Evolutionary conservation across 2,113 vertebrate species (phyloP).

Genomic region (Marmota flaviventris): DNA sequence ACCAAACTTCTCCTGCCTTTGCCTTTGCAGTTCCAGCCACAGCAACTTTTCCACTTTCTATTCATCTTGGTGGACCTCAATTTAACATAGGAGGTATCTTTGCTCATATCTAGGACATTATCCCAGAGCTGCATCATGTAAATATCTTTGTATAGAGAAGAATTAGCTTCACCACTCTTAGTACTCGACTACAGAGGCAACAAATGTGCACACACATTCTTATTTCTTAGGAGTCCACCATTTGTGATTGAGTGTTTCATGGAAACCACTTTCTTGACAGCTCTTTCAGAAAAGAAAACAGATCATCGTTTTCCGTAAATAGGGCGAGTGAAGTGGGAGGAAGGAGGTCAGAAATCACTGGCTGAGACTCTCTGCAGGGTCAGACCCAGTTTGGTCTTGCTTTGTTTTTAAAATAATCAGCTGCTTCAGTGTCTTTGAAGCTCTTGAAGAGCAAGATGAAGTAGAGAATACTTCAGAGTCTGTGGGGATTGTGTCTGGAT

Average conservation of each 20-base stretch:
- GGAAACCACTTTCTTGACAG: slow-evolving; percentile 82
- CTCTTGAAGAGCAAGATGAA: slow-evolving; percentile 83
- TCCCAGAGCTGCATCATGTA: not conserved
- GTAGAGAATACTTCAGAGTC: slow-evolving; percentile 77
- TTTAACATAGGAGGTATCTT: not conserved
- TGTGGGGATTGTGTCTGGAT: slow-evolving; percentile 61
- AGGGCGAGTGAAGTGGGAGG: slow-evolving; percentile 39
- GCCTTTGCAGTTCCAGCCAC: not conserved
- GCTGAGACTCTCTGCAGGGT: not conserved
- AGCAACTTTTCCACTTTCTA: rapidly evolving
- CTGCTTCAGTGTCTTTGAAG: slow-evolving; percentile 79
- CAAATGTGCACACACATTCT: slow-evolving; percentile 64
- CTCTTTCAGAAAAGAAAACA: slow-evolving; percentile 85
- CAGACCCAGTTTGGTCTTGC: slow-evolving; percentile 39
- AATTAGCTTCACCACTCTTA: not conserved
- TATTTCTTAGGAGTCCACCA: slow-evolving; percentile 65
- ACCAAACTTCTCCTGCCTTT: not conserved
- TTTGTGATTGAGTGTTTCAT: slow-evolving; percentile 82
- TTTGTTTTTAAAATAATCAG: slow-evolving; percentile 86
- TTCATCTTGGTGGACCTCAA: not conserved
- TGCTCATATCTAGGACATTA: not conserved
- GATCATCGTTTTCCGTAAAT: slow-evolving; percentile 76
- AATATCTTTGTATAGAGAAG: not conserved
- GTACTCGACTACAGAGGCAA: slow-evolving; percentile 29
- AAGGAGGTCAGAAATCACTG: slow-evolving; percentile 33